These are phyloP conservation scores for Notoglanidium macrostoma DNA, from an alignment of 2,797 vertebrate genomes.

Conservation along the genomic window DNA sequence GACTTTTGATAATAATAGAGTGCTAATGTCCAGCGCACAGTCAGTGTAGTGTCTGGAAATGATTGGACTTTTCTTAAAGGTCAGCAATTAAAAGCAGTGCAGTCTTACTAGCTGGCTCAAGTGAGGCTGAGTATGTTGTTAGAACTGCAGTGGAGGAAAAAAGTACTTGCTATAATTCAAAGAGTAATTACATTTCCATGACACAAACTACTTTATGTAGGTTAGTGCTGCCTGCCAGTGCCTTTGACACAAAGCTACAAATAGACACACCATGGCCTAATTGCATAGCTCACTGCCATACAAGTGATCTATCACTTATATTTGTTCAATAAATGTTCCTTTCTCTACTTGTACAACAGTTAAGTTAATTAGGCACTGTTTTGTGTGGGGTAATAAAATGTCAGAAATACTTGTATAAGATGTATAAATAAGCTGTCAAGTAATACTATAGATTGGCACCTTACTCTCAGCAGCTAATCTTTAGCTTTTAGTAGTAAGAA, in stretches of 20 bases:
- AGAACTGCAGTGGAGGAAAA: constrained; percentile 17
- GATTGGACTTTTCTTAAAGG: constrained; percentile 51
- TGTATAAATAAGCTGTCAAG: constrained; percentile 36
- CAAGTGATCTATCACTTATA: constrained; percentile 19
- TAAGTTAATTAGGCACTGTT: not conserved
- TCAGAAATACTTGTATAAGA: constrained; percentile 25
- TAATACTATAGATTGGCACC: constrained; percentile 34
- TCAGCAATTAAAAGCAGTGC: constrained; percentile 54
- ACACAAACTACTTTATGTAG: constrained; percentile 49
- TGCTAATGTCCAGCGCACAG: constrained; percentile 26
- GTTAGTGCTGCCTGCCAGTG: constrained; percentile 30
- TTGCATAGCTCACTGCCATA: constrained; percentile 31
- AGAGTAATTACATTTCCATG: constrained; percentile 50
- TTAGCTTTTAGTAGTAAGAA: constrained; percentile 63
- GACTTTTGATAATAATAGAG: constrained; percentile 26
- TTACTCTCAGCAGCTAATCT: constrained; percentile 55
- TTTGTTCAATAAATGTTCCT: not conserved
- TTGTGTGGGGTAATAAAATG: not conserved
- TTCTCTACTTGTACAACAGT: not conserved
- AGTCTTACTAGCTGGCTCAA: constrained; percentile 15
- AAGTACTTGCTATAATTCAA: constrained; percentile 43
- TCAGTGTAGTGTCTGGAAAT: constrained; percentile 42
- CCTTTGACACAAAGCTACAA: constrained; percentile 42
- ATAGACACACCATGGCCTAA: constrained; percentile 37
- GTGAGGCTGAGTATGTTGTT: constrained; percentile 39